Evolutionary conservation across 2,113 vertebrate genomes (phyloP).

Genomic region (Hipposideros armiger): DNA sequence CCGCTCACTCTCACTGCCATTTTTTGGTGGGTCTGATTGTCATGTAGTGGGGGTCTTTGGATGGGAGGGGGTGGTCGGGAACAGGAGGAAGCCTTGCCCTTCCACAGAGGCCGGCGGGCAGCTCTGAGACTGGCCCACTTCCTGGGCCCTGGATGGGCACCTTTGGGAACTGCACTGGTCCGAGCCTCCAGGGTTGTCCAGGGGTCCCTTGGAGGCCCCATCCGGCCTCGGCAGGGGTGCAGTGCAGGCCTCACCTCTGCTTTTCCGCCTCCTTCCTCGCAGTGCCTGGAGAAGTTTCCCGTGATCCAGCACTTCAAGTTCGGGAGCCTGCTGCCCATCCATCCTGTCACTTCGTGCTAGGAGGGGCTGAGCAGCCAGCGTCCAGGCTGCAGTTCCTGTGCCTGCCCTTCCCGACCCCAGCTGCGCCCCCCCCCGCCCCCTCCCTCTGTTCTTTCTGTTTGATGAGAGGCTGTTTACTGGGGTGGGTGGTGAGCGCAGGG

Average conservation of each 20-base stretch:
- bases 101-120: background rate
- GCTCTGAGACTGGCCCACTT: background rate
- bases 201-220: background rate
- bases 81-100: background rate
- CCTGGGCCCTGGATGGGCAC: background rate
- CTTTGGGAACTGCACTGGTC: accelerated
- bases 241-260: background rate
- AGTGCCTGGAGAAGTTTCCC: conserved; percentile 99
- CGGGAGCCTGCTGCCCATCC: conserved; percentile 97
- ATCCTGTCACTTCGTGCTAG: conserved; percentile 93
- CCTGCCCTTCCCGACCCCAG: background rate
- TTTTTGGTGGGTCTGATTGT: background rate
- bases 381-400: conserved; percentile 20
- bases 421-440: conserved; percentile 63
- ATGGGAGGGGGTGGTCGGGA: background rate
- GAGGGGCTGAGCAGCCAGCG: conserved; percentile 57
- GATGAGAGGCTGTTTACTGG: conserved; percentile 69
- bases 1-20: background rate
- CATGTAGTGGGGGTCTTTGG: background rate
- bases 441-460: conserved; percentile 76
- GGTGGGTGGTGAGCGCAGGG: background rate
- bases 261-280: conserved; percentile 70
- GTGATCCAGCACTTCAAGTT: conserved; percentile 99
- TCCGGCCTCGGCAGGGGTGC: background rate
- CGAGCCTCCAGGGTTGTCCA: accelerated